Evolutionary conservation across 2,113 vertebrate genomes (phyloP), one percentile per base, ranked within the genome.

Genomic region (Myotis lucifugus): DNA sequence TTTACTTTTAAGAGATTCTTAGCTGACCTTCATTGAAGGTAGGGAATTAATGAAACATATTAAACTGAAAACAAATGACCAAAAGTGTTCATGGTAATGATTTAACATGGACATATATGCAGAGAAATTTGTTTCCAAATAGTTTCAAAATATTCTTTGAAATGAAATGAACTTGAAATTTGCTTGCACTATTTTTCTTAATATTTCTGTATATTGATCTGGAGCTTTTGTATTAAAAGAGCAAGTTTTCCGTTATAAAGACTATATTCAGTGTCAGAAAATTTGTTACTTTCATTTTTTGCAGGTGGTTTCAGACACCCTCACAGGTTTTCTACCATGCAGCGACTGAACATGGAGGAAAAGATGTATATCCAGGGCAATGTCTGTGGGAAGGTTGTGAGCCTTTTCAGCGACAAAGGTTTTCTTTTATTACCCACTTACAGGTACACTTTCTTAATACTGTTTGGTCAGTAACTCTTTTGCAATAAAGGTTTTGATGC

Each of bases 381-480:
- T 99, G 99, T 98, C 98, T 98, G 42, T 99, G 99, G 99, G 99
- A 99, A 94, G 99, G 99, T 52, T 99, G 99, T 97, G 99, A 99
- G 98, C 99, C 99, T 93, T 99, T 99, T 95, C 99, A 99, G 89
- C 98, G 99, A 46, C 99, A 99, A 98, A 99, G 99, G 98, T 99
- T 99, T 97, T 99, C 99, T 92, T 99, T 99, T 97, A 99, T 99
- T 95, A 99, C 99, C 32, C 99, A 99, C 97, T 98, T 99, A 98
- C 99, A 99, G 99, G 99, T 99, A 98, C 7, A 90, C 93, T 90
- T 96, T 88, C 66, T 96, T 97, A 77, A 48, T 95, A 8, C n/a
- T 78, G 4, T 97, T 97, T 86, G 81, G 19, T 87, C 84, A 93
- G 27, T 40, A 74, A 73, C 17, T 72, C 18, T 3, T 85, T 82